phyloP scores from a whole-genome alignment of 2,888 invertebrate genomes.

The Deroplatys truncata region DNA sequence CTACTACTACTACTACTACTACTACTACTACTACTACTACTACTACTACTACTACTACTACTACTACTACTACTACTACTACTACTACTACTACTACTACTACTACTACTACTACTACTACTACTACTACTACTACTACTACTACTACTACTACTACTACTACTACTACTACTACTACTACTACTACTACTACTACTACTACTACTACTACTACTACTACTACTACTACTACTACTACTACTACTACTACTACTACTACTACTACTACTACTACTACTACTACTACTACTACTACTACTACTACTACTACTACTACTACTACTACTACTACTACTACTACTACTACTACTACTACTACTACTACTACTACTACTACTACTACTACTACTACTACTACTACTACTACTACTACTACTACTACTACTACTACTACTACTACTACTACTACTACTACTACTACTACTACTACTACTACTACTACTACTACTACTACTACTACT shows the following conservation, averaged over 20 bases:
- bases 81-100: no score
- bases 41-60: no score
- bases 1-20: no score
- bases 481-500: conserved; percentile 16
- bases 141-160: conserved; percentile 16
- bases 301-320: conserved; percentile 13
- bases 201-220: conserved; percentile 13
- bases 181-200: conserved; percentile 13
- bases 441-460: conserved; percentile 14
- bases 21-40: no score
- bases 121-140: conserved; percentile 16
- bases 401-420: conserved; percentile 16
- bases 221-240: conserved; percentile 11
- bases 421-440: conserved; percentile 14
- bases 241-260: conserved; percentile 13
- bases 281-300: conserved; percentile 11
- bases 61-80: no score
- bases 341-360: conserved; percentile 15
- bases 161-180: conserved; percentile 12
- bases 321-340: conserved; percentile 13
- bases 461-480: conserved; percentile 16
- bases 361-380: conserved; percentile 15
- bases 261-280: conserved; percentile 13
- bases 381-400: conserved; percentile 16
- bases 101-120: no score